Conservation (phyloP, 2,888 invertebrate genomes). For the Branchellion lobata region DNA sequence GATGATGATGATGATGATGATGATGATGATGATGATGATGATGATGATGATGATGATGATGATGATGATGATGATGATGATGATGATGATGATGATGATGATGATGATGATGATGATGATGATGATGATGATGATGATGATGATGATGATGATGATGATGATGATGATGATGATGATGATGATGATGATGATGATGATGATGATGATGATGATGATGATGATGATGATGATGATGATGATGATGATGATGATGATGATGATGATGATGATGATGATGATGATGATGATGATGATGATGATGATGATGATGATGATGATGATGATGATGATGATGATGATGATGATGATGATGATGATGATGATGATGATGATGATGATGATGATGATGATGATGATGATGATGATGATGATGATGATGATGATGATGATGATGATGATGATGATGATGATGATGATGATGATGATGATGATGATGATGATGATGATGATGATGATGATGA, state of each 20-base stretch:
- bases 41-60: conserved; percentile 33
- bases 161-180: neutral
- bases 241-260: conserved; percentile 37
- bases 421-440: conserved; percentile 3
- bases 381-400: conserved; percentile 8
- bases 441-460: conserved; percentile 45
- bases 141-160: conserved; percentile 45
- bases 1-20: conserved; percentile 39
- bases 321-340: conserved; percentile 19
- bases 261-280: conserved; percentile 5
- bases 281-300: neutral
- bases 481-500: conserved; percentile 21
- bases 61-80: conserved; percentile 39
- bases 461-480: conserved; percentile 46
- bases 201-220: too few relatives aligned
- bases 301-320: conserved; percentile 19
- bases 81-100: conserved; percentile 26
- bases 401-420: conserved; percentile 34
- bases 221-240: conserved; percentile 17
- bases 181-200: neutral
- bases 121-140: conserved; percentile 42
- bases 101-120: conserved; percentile 27
- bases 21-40: conserved; percentile 28
- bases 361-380: conserved; percentile 19
- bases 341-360: neutral